Evolutionary conservation across 2,888 invertebrate species (phyloP).

Genomic region (Oligia fasciuncula): DNA sequence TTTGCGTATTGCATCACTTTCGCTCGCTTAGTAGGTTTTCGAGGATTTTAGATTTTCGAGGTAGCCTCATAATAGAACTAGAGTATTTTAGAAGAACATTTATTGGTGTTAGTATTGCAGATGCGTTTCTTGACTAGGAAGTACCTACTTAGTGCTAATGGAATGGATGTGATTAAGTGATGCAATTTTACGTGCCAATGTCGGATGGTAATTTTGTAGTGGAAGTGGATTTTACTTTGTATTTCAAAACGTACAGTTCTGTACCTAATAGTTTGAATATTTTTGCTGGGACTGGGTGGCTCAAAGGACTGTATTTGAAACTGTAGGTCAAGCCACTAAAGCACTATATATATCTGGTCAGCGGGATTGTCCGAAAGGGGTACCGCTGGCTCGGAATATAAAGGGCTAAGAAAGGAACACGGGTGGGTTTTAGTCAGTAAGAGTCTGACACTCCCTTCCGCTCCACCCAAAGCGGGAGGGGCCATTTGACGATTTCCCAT

Average conservation of each 20-base stretch:
- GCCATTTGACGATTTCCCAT: too few species aligned
- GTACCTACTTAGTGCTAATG: conserved; percentile 6
- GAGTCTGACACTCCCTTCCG: too few species aligned
- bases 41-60: too few species aligned
- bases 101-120: conserved; percentile 22
- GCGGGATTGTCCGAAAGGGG: too few species aligned
- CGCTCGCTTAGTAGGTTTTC: too few species aligned
- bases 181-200: conserved; percentile 6
- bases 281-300: background rate
- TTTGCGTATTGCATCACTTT: too few species aligned
- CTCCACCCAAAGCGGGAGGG: too few species aligned
- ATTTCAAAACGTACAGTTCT: background rate
- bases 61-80: conserved; percentile 3
- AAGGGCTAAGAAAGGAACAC: too few species aligned
- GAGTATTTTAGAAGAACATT: conserved; percentile 40
- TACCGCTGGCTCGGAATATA: too few species aligned
- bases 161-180: background rate
- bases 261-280: background rate
- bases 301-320: conserved; percentile 1
- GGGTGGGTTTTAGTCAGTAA: too few species aligned
- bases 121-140: conserved; percentile 22
- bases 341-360: too few species aligned
- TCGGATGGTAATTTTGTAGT: background rate
- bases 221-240: background rate
- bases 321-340: background rate